Base-by-base conservation (phyloP, 2,113 vertebrate genomes). In the Syrmaticus mikado region DNA sequence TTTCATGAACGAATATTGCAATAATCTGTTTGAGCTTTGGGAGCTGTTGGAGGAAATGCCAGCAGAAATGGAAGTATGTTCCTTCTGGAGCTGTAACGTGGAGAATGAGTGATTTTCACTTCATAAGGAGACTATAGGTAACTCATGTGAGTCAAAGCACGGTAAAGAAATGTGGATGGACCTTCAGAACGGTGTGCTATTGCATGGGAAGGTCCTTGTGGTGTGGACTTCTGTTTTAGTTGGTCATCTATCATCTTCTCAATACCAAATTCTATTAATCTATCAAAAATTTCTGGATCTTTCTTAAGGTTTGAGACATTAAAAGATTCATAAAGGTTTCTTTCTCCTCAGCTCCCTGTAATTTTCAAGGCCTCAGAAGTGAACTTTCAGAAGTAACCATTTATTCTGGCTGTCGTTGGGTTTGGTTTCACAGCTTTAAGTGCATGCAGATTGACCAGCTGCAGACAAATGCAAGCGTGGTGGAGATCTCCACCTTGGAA, bases 21-120 rank as follows among this genome's bases (percentile, higher is more conserved):
- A 61, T 77, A 89, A 95, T 92, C 67, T 82, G 43, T 28, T 68
- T 0, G 41, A 87, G 91, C 91, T 75, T 16, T 8, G 94, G 92
- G 93, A 91, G 79, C 7, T 52, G 46, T 4, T 78, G 87, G 76
- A 88, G 68, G 72, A 94, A 94, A 91, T 45, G 87, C 41, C 72
- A 16, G 68, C 85, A 81, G 94, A 87, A 80, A 70, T 70, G 53
- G 87, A 64, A 94, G 32, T 34, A 12, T 0, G 0, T 41, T 74
- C 73, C 70, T 64, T 43, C 50, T 64, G 84, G 82, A 92, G 68
- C 28, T 87, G 55, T 13, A 45, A 64, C 53, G 45, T 43, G 34
- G 68, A 77, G 46, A 66, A 36, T 15, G 28, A 64, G 34, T 30
- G 32, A 1, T 68, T 81, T 85, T 17, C 6, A 21, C 18, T 60